Evolutionary conservation across 2,113 vertebrate species (phyloP), one percentile per base, ranked within the genome.

Genomic region (Chauna torquata): DNA sequence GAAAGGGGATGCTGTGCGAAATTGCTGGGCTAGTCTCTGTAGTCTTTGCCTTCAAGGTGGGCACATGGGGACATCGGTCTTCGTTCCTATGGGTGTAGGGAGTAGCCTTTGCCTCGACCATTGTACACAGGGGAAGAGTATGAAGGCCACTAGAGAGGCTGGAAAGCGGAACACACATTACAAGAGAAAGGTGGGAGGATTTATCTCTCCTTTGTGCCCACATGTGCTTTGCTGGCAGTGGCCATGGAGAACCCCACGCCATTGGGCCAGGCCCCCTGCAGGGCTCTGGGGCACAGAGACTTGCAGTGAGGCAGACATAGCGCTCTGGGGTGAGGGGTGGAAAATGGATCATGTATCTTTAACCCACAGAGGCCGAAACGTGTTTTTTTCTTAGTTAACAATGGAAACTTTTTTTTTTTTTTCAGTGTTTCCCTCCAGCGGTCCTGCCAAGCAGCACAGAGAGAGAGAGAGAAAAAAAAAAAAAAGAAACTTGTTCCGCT

Each of bases 361-460:
- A 98, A 98, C 97, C 97, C 92, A 75, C 97, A 94, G 92, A 96
- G 94, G 90, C 86, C 94, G 93, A 96, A 96, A 96, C 86, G 17
- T 71, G 78, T 94, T 86, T 91, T 90, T 92, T 82, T 79, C 82
- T 93, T 96, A 93, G 96, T 94, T 97, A 97, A 98, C 97, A 98
- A 98, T 98, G 98, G 98, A 98, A 98, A 98, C 97, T 98, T 98
- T 98, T 98, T 98, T 97, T 98, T 98, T 95, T 92, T 68, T 95
- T 94, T 93, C 38, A 96, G 97, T 97, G 75, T 97, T 98, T 98
- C 97, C 98, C 97, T 97, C 94, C 96, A 86, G 94, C 64, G 47
- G 93, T 90, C 86, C 90, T 96, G 95, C 97, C 97, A 80, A 96
- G 93, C 97, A 94, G 95, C 92, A 96, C 81, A 61, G 79, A 87